These are phyloP conservation scores for Cacatua alba DNA, from an alignment of 2,113 vertebrate genomes.

Conservation along the genomic window DNA sequence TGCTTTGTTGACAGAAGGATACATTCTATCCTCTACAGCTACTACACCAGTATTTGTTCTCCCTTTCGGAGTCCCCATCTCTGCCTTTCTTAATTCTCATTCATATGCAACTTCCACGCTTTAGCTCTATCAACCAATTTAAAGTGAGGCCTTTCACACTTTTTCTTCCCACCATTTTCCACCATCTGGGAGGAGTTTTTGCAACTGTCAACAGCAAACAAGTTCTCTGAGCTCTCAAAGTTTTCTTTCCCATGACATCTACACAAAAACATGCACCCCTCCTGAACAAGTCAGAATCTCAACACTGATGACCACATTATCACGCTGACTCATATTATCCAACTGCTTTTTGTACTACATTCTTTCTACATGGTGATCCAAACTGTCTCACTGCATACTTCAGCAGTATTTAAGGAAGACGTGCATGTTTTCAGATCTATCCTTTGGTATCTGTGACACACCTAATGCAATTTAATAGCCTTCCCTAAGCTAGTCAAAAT, in stretches of 20 bases:
- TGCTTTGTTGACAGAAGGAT: not conserved
- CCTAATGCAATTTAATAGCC: not conserved
- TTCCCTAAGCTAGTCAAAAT: not conserved
- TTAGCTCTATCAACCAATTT: not conserved
- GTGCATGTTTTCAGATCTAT: not conserved
- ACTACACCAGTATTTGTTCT: not conserved
- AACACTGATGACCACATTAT: not conserved
- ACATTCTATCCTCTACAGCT: not conserved
- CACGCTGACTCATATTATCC: conserved; percentile 13
- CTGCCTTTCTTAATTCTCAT: not conserved
- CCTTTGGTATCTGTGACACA: not conserved
- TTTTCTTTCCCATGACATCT: not conserved
- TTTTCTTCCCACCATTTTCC: not conserved
- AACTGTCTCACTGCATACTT: not conserved
- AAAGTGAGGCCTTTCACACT: not conserved
- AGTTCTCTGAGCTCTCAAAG: not conserved
- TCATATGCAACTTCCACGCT: not conserved
- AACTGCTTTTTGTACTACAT: not conserved
- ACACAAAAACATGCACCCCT: not conserved
- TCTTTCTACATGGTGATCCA: not conserved
- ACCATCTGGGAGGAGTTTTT: not conserved
- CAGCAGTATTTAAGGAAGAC: not conserved
- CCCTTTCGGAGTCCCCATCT: not conserved
- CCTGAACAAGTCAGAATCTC: not conserved
- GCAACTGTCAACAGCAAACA: not conserved